phyloP scores from a whole-genome alignment of 1,140 invertebrate genomes.

The Drosophila ironensis region DNA sequence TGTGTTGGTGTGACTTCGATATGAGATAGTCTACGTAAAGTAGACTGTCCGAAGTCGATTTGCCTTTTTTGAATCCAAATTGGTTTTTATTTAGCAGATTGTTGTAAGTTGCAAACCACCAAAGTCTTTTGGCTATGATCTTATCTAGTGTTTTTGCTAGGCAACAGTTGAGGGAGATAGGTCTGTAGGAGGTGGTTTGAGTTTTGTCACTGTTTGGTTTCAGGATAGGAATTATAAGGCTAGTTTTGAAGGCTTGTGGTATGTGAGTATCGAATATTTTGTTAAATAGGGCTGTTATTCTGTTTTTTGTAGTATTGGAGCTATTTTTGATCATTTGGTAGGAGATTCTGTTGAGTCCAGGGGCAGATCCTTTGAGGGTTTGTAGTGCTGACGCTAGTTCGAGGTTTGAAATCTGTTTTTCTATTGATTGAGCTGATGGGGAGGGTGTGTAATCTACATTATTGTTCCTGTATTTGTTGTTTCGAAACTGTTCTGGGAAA shows the following conservation, averaged over 20 bases:
- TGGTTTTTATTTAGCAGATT: too few species aligned
- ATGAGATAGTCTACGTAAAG: constrained; percentile 1
- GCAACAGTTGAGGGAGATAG: neutral
- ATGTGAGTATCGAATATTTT: neutral
- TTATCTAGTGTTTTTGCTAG: neutral
- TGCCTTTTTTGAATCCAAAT: too few species aligned
- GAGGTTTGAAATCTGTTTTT: neutral
- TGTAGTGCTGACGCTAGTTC: neutral
- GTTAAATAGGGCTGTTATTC: neutral
- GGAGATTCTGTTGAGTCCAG: neutral
- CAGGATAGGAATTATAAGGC: neutral
- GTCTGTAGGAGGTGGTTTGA: neutral
- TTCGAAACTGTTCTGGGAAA: neutral
- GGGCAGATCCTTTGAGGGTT: neutral
- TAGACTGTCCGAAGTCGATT: constrained; percentile 4
- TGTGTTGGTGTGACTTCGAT: neutral
- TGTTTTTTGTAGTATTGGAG: neutral
- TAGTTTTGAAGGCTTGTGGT: neutral
- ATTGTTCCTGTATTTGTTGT: neutral
- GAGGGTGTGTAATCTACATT: neutral
- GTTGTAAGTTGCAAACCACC: too few species aligned
- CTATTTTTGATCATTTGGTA: neutral
- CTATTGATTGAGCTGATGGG: neutral
- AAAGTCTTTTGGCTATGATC: neutral
- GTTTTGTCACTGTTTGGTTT: neutral